Conservation (phyloP, 2,888 invertebrate genomes). For the Nymphalis polychloros region DNA sequence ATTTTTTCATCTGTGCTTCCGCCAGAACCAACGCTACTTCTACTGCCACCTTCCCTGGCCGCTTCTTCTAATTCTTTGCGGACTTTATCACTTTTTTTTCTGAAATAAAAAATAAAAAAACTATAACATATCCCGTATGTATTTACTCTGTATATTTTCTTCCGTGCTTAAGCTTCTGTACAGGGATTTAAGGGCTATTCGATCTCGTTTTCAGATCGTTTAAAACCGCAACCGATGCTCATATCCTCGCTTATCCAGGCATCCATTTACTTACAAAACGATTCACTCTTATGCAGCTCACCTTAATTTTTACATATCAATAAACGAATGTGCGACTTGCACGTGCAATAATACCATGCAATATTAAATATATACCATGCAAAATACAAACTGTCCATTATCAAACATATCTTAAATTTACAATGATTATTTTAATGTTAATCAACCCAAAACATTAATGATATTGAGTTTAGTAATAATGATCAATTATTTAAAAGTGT, state of each 20-base stretch:
- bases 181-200: slow-evolving; percentile 22
- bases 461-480: slow-evolving; percentile 27
- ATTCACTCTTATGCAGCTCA: slow-evolving; percentile 8
- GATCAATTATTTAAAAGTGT: slow-evolving; percentile 8
- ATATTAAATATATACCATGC: slow-evolving; percentile 15
- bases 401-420: slow-evolving; percentile 19
- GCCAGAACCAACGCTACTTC: slow-evolving; percentile 68
- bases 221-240: slow-evolving; percentile 22
- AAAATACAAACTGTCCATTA: slow-evolving; percentile 6
- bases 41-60: slow-evolving; percentile 85
- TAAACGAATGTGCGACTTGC: slow-evolving; percentile 27
- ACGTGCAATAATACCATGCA: slow-evolving; percentile 36
- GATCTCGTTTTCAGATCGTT: not conserved
- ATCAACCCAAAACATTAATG: slow-evolving; percentile 34
- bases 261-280: not conserved
- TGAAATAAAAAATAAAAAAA: slow-evolving; percentile 68
- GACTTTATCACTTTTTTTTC: slow-evolving; percentile 93
- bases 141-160: not conserved
- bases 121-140: not conserved
- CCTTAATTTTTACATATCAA: slow-evolving; percentile 7
- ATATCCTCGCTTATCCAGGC: slow-evolving; percentile 15
- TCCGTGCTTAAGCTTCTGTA: slow-evolving; percentile 32
- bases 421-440: slow-evolving; percentile 22
- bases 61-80: slow-evolving; percentile 96
- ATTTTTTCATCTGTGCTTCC: slow-evolving; percentile 69